Percentiles rank a stretch among this genome's conserved stretches.
phyloP scores from a whole-genome alignment of 2,113 vertebrate genomes.

The Brienomyrus brachyistius region DNA sequence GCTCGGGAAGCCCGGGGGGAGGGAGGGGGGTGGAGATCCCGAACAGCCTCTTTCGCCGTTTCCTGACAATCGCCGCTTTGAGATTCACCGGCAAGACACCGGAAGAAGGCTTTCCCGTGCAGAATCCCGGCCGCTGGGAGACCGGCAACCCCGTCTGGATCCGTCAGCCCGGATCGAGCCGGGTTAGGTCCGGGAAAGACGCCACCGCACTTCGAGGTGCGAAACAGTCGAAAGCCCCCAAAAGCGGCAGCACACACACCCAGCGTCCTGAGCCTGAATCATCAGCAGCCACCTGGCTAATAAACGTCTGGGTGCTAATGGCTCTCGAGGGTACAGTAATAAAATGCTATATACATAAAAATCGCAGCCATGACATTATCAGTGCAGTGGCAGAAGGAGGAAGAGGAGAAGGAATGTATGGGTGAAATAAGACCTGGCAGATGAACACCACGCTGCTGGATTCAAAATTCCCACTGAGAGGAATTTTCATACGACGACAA shows the following conservation, averaged over 20 bases:
- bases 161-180: neutral
- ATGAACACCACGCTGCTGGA: neutral
- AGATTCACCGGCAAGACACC: neutral
- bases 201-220: neutral
- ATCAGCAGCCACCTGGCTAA: neutral
- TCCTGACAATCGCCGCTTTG: neutral
- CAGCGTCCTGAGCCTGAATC: neutral
- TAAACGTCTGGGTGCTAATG: conserved; percentile 3
- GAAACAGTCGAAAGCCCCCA: neutral
- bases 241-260: neutral
- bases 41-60: neutral
- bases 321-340: neutral
- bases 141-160: neutral
- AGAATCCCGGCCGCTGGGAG: neutral
- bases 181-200: neutral
- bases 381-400: neutral
- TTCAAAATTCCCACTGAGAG: neutral
- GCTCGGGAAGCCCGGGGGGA: neutral
- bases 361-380: neutral
- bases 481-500: neutral
- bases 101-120: neutral
- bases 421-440: neutral
- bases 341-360: conserved; percentile 9
- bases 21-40: neutral
- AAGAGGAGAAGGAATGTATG: neutral